phyloP scores from a whole-genome alignment of 30 jellyfish, hydroid and myxozoan species.

The Pelagia noctiluca region DNA sequence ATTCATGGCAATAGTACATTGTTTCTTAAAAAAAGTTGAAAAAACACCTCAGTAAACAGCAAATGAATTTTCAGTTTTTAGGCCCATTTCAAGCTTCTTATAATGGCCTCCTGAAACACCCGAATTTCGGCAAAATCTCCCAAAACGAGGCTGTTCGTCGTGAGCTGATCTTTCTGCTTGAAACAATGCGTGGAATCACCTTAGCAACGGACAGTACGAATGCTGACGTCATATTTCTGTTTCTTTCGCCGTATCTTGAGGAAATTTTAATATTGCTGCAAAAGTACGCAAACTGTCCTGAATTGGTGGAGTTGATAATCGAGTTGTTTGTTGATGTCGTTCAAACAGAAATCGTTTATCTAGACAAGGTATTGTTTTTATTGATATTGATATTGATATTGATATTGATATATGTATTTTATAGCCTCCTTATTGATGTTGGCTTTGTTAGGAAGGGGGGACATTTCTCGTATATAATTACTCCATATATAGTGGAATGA shows the following conservation, averaged over 20 bases:
- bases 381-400: no score
- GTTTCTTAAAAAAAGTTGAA: no score
- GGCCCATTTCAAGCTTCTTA: slow-evolving; percentile 64
- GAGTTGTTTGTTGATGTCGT: slow-evolving; percentile 92
- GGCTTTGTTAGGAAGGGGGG: no score
- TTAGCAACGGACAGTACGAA: slow-evolving; percentile 55
- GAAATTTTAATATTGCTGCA: slow-evolving; percentile 69
- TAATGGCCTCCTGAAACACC: slow-evolving; percentile 52
- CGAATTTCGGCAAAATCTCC: slow-evolving; percentile 47
- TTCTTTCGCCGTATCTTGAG: slow-evolving; percentile 56
- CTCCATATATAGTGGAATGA: no score
- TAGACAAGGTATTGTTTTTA: slow-evolving; percentile 86
- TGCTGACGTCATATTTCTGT: slow-evolving; percentile 58
- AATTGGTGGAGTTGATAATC: slow-evolving; percentile 74
- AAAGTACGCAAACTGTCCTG: slow-evolving; percentile 75
- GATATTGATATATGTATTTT: no score
- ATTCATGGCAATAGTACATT: no score
- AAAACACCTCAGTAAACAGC: not conserved
- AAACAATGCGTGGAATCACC: slow-evolving; percentile 92
- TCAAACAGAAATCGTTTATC: slow-evolving; percentile 62
- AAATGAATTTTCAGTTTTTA: slow-evolving; percentile 46
- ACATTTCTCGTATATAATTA: no score
- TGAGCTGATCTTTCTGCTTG: slow-evolving; percentile 69
- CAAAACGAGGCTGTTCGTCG: slow-evolving; percentile 72
- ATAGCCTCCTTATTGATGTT: no score